phyloP scores from a whole-genome alignment of 1,140 invertebrate genomes.

The Ylistrum balloti region DNA sequence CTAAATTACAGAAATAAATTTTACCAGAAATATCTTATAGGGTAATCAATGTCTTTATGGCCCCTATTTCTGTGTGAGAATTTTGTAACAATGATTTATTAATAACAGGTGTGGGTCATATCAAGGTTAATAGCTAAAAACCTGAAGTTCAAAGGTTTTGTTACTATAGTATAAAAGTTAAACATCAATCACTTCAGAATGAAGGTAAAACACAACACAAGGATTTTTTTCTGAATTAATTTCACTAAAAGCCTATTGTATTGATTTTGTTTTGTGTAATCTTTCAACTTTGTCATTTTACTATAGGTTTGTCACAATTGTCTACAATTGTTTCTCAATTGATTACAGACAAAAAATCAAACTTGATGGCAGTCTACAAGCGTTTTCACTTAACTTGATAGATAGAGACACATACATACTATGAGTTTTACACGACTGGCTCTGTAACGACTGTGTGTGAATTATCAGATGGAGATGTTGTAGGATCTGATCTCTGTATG shows the following conservation, averaged over 20 bases:
- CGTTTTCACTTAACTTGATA: constrained; percentile 20
- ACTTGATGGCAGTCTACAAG: constrained; percentile 7
- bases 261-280: neutral
- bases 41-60: no score
- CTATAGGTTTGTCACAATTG: constrained; percentile 27
- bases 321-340: constrained; percentile 21
- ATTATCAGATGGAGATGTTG: neutral
- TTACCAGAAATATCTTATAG: no score
- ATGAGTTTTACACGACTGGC: neutral
- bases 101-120: no score
- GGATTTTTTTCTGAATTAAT: neutral
- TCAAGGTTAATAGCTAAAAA: no score
- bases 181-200: no score
- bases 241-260: neutral
- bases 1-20: no score
- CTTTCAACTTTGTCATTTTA: constrained; percentile 14
- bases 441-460: neutral
- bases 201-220: no score
- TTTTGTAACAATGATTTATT: no score
- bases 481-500: neutral
- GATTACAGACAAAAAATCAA: constrained; percentile 8
- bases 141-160: no score
- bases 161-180: no score
- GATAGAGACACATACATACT: neutral
- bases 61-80: no score